phyloP scores from a whole-genome alignment of 2,113 vertebrate species.

The Pelecanus crispus region DNA sequence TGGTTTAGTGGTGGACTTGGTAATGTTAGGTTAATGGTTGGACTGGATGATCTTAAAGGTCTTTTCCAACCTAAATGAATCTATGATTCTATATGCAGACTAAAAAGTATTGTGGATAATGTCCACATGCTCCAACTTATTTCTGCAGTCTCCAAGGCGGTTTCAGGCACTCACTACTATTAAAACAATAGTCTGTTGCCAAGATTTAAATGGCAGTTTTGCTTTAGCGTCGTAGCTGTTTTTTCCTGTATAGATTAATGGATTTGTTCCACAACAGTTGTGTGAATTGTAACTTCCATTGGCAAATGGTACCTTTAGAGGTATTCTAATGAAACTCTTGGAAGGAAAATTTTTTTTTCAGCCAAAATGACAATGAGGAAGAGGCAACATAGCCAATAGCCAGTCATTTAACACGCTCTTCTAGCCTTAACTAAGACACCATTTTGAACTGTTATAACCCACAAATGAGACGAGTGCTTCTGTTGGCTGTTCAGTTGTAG shows the following conservation, averaged over 20 bases:
- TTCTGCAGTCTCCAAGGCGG: neutral
- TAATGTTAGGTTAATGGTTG: too few species aligned
- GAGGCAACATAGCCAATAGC: neutral
- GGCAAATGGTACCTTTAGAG: neutral
- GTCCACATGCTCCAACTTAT: neutral
- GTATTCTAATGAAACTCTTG: neutral
- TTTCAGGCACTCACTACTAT: neutral
- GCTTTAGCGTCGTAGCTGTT: neutral
- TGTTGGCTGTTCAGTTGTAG: neutral
- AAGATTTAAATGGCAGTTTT: neutral
- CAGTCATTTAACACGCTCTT: neutral
- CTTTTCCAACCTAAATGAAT: too few species aligned
- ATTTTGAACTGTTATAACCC: neutral
- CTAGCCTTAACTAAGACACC: neutral
- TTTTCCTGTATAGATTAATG: neutral
- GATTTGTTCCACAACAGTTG: neutral
- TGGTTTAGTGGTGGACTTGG: too few species aligned
- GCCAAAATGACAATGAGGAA: neutral
- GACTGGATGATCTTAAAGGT: too few species aligned
- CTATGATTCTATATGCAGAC: neutral
- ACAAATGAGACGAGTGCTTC: neutral
- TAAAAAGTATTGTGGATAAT: neutral
- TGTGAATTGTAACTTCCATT: neutral
- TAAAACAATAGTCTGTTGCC: neutral
- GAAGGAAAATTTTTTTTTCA: neutral